These are phyloP conservation scores for Leptodactylus fallax DNA, from an alignment of 2,797 vertebrate species.

Conservation along the genomic window DNA sequence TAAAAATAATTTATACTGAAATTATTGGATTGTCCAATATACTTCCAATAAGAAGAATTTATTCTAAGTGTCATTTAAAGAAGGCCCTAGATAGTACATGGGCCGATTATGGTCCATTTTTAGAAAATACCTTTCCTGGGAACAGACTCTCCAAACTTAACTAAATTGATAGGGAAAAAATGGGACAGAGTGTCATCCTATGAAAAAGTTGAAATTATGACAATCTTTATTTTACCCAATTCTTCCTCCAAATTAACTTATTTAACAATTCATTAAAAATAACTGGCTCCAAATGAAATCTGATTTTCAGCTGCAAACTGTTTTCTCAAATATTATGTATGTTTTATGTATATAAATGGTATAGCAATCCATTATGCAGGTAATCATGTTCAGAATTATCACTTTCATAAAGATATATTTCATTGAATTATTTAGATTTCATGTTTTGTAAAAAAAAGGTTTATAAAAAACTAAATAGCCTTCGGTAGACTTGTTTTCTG, in stretches of 20 bases:
- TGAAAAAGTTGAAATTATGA: no score
- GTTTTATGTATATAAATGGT: neutral
- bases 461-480: neutral
- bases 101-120: no score
- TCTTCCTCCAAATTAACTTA: neutral
- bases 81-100: no score
- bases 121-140: no score
- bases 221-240: neutral
- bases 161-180: no score
- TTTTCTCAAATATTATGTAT: neutral
- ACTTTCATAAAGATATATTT: neutral
- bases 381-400: neutral
- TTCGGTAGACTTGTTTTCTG: neutral
- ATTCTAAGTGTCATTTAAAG: no score
- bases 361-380: neutral
- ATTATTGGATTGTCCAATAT: no score
- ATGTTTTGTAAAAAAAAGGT: neutral
- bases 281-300: neutral
- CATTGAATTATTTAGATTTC: neutral
- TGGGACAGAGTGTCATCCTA: no score
- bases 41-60: no score
- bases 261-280: neutral
- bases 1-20: no score
- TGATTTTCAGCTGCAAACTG: neutral
- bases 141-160: no score